Evolutionary conservation across 2,888 invertebrate species (phyloP).

Genomic region (Aspidiotus rigidus): DNA sequence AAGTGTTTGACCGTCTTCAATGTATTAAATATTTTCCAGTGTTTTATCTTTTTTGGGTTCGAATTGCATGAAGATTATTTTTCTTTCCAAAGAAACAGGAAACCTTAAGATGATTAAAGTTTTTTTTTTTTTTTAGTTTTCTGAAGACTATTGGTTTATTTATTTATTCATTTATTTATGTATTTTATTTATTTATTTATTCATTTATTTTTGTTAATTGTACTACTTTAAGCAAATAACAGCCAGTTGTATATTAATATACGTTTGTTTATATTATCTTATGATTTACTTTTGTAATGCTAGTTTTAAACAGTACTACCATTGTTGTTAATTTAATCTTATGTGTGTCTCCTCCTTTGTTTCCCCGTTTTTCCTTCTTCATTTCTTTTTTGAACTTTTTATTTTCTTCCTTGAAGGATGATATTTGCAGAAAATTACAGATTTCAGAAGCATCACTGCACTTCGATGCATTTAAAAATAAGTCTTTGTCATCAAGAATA

Average conservation of each 20-base stretch:
- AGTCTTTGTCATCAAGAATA: too few relatives aligned
- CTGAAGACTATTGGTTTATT: not conserved
- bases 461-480: not conserved
- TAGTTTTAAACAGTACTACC: conserved; percentile 18
- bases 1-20: not conserved
- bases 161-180: conserved; percentile 19
- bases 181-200: conserved; percentile 14
- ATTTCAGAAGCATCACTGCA: not conserved
- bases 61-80: not conserved
- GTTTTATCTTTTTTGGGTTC: not conserved
- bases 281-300: not conserved
- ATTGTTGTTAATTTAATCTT: conserved; percentile 10
- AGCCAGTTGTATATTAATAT: conserved; percentile 16
- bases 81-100: not conserved
- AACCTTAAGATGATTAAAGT: not conserved
- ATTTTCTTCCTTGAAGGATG: not conserved
- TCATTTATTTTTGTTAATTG: not conserved
- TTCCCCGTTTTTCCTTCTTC: not conserved
- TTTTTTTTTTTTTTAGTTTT: conserved; percentile 17
- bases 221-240: conserved; percentile 10
- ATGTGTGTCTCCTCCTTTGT: conserved; percentile 1
- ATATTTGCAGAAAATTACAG: too few relatives aligned
- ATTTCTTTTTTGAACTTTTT: not conserved
- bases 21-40: not conserved
- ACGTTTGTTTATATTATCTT: not conserved